Evolutionary conservation across 2,888 invertebrate species (phyloP).

Genomic region (Pharmacophagus antenor): DNA sequence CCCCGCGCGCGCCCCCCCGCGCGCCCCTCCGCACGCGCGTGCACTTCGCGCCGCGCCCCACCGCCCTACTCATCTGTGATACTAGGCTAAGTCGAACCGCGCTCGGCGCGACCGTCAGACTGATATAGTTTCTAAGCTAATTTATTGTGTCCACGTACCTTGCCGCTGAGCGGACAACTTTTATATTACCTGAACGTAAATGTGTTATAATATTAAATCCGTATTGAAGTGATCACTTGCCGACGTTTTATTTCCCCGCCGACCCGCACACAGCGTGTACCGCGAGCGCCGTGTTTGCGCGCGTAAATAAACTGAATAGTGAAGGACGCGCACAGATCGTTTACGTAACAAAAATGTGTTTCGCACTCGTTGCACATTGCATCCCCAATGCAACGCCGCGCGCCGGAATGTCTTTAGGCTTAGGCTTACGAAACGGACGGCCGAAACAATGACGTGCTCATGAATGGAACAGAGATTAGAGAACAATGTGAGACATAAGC

Average conservation of each 20-base stretch:
- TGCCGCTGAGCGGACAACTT: conserved; percentile 76
- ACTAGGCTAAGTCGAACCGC: conserved; percentile 75
- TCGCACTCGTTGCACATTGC: conserved; percentile 50
- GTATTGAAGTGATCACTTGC: conserved; percentile 56
- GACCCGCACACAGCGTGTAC: conserved; percentile 36
- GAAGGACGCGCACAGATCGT: conserved; percentile 40
- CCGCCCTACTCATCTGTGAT: conserved; percentile 80
- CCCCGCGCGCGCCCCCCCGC: conserved; percentile 38
- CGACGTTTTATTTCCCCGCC: conserved; percentile 53
- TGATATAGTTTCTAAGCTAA: conserved; percentile 77
- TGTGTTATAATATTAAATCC: conserved; percentile 61
- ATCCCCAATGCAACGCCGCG: conserved; percentile 46
- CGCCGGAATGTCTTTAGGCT: conserved; percentile 12
- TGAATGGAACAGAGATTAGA: conserved; percentile 10
- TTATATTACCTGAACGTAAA: conserved; percentile 72
- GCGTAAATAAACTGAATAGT: conserved; percentile 33
- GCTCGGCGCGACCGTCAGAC: conserved; percentile 78
- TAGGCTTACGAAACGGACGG: conserved; percentile 11
- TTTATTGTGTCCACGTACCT: conserved; percentile 79
- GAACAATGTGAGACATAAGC: conserved; percentile 4
- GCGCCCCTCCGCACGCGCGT: conserved; percentile 54
- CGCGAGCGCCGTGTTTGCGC: background rate
- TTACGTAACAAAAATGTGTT: conserved; percentile 38
- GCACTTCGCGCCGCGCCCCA: conserved; percentile 70
- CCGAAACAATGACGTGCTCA: conserved; percentile 24